These are phyloP conservation scores for Ridgeia piscesae DNA, from an alignment of 1,140 invertebrate genomes.

Conservation along the genomic window DNA sequence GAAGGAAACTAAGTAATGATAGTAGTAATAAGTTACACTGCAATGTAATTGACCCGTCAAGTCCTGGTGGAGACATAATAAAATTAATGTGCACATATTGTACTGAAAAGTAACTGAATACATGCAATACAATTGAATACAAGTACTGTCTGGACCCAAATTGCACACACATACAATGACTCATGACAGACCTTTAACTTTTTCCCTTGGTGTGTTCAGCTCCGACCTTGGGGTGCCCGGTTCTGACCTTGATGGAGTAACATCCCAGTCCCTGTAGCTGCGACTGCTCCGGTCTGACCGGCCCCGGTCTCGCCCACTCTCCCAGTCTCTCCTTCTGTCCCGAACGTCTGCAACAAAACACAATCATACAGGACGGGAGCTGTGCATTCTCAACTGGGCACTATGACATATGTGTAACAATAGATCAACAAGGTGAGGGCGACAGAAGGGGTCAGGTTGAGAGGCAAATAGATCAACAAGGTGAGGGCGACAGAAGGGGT, in stretches of 20 bases:
- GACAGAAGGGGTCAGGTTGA: too few relatives aligned
- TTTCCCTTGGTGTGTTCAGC: conserved; percentile 70
- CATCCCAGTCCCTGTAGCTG: conserved; percentile 62
- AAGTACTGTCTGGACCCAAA: background rate
- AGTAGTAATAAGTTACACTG: too few relatives aligned
- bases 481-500: too few relatives aligned
- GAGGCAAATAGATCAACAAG: too few relatives aligned
- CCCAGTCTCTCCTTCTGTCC: background rate
- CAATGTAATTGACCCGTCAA: too few relatives aligned
- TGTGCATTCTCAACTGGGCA: background rate
- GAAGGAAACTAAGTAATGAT: too few relatives aligned
- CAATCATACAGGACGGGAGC: background rate
- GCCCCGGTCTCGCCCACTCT: background rate
- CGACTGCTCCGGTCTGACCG: conserved; percentile 16
- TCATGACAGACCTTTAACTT: background rate
- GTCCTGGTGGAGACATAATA: too few relatives aligned
- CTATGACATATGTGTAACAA: background rate
- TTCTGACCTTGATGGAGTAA: conserved; percentile 63
- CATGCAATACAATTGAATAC: background rate
- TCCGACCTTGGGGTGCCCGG: conserved; percentile 70
- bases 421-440: background rate
- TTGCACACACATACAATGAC: too few relatives aligned
- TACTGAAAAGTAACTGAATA: too few relatives aligned
- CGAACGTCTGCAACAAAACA: background rate
- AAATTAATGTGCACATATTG: too few relatives aligned